These are phyloP conservation scores for Scaptomyza cyrtandrae DNA, from an alignment of 2,888 invertebrate genomes.

Conservation along the genomic window DNA sequence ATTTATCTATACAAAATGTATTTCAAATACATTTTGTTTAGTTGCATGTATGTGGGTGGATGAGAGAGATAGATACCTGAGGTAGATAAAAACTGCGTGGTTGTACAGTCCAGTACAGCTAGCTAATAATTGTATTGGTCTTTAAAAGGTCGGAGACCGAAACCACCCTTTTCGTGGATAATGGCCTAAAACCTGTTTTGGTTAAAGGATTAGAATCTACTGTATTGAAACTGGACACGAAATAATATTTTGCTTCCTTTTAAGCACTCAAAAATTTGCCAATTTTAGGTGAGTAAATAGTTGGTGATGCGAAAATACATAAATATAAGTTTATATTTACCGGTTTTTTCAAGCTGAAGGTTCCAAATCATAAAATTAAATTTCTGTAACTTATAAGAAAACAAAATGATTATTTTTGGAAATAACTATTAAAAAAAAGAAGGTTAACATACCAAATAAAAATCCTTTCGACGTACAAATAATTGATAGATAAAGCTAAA, in stretches of 20 bases:
- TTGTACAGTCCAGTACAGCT: slow-evolving; percentile 60
- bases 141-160: slow-evolving; percentile 43
- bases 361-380: not conserved
- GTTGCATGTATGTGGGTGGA: slow-evolving; percentile 53
- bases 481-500: not conserved
- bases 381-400: slow-evolving; percentile 31
- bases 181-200: slow-evolving; percentile 62
- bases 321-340: slow-evolving; percentile 35
- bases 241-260: slow-evolving; percentile 22
- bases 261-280: slow-evolving; percentile 10
- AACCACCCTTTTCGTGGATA: slow-evolving; percentile 44
- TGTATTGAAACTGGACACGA: slow-evolving; percentile 36
- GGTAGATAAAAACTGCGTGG: slow-evolving; percentile 13
- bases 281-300: not conserved
- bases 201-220: slow-evolving; percentile 61
- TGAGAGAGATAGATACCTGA: slow-evolving; percentile 34
- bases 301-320: not conserved
- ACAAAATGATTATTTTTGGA: not conserved
- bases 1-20: slow-evolving; percentile 68
- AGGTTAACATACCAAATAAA: slow-evolving; percentile 15
- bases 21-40: slow-evolving; percentile 32
- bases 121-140: slow-evolving; percentile 62
- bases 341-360: slow-evolving; percentile 10
- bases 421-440: not conserved
- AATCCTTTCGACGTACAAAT: not conserved